phyloP scores from a whole-genome alignment of 2,888 invertebrate species.

The Limnephilus auricula region DNA sequence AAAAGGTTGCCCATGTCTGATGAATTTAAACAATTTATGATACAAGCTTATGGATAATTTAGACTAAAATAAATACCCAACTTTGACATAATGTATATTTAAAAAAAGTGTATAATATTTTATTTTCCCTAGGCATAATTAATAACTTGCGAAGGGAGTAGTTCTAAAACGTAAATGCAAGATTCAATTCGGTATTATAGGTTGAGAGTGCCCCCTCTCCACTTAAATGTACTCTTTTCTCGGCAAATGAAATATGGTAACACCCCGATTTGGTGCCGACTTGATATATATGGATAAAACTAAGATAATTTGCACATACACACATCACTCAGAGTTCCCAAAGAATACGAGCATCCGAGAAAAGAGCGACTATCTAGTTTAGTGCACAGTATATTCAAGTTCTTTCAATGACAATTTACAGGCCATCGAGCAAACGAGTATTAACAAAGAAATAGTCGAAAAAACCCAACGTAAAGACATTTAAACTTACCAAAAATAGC shows the following conservation, averaged over 20 bases:
- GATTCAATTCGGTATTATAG: background rate
- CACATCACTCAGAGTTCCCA: background rate
- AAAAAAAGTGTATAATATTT: background rate
- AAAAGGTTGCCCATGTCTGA: background rate
- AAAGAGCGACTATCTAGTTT: background rate
- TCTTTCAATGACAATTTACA: slow-evolving; percentile 42
- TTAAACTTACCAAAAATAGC: slow-evolving; percentile 52
- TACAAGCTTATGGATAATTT: background rate
- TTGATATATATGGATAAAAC: slow-evolving; percentile 27
- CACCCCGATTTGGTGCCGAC: slow-evolving; percentile 24
- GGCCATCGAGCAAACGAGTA: slow-evolving; percentile 45
- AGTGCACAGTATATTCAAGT: background rate
- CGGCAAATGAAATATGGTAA: slow-evolving; percentile 34
- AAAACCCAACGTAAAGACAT: background rate
- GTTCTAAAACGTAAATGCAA: background rate
- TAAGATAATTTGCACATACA: slow-evolving; percentile 4
- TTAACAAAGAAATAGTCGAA: slow-evolving; percentile 53
- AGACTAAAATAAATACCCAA: too few relatives aligned
- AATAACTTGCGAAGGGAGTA: background rate
- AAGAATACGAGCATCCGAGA: background rate
- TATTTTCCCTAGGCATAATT: background rate
- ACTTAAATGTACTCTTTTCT: slow-evolving; percentile 24
- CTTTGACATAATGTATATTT: background rate
- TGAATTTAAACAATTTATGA: background rate
- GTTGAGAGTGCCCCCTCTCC: slow-evolving; percentile 26